Evolutionary conservation across 1,140 invertebrate genomes (phyloP).

Genomic region (Samia ricini): DNA sequence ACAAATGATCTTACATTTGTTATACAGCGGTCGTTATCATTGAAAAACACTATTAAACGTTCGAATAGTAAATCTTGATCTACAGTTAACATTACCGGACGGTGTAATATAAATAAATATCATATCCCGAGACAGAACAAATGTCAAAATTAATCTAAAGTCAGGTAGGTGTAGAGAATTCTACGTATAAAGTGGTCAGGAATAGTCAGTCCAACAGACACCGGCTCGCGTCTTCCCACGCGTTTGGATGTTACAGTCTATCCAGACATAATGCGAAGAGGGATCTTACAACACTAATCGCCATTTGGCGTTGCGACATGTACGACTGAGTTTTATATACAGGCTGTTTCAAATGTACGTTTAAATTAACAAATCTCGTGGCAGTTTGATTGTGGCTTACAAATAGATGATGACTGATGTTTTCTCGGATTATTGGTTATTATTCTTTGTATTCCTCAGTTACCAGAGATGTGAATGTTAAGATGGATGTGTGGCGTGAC

Average conservation of each 20-base stretch:
- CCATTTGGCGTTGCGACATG: conserved; percentile 14
- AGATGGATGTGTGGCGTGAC: too few species aligned
- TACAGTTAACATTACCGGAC: conserved; percentile 1
- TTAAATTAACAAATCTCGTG: too few species aligned
- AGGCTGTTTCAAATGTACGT: too few species aligned
- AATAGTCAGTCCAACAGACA: conserved; percentile 4
- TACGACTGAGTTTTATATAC: too few species aligned
- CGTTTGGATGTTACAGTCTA: conserved; percentile 8
- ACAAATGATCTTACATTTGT: not conserved
- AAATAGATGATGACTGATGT: too few species aligned
- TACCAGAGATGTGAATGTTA: too few species aligned
- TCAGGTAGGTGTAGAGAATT: not conserved
- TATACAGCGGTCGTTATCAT: not conserved
- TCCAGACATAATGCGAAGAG: conserved; percentile 23
- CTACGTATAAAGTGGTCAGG: not conserved
- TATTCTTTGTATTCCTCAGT: too few species aligned
- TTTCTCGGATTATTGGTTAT: too few species aligned
- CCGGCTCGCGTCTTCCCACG: conserved; percentile 12
- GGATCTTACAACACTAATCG: not conserved
- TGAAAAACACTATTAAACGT: not conserved
- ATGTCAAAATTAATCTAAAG: not conserved
- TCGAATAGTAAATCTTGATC: not conserved
- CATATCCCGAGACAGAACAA: not conserved
- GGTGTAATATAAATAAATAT: not conserved
- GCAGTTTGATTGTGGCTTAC: too few species aligned